Conservation (phyloP, 1,140 invertebrate genomes). For the Metopolophium dirhodum region DNA sequence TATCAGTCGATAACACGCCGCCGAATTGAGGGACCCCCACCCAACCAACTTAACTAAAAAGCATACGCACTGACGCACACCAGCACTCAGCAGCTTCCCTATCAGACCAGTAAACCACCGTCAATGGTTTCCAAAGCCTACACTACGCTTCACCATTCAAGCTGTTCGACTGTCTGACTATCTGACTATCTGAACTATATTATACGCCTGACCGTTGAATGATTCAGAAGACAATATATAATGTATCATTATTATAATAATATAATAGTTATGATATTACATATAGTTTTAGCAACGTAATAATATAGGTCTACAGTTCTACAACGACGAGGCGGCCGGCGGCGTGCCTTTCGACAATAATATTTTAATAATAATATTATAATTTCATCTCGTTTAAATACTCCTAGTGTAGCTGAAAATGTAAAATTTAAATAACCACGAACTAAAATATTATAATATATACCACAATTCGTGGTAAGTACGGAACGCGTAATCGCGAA, state of each 20-base stretch:
- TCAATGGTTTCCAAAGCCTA: neutral
- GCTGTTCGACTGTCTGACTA: neutral
- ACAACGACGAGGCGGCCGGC: too few relatives aligned
- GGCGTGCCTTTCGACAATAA: neutral
- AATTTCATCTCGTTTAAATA: neutral
- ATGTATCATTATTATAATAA: neutral
- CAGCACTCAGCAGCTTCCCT: neutral
- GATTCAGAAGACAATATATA: neutral
- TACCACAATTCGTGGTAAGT: neutral
- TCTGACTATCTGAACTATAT: neutral
- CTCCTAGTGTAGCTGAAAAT: neutral
- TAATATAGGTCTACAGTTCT: neutral
- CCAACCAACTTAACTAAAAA: neutral
- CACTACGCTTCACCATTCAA: neutral
- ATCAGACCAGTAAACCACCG: neutral
- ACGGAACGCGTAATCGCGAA: neutral
- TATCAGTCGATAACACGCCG: slow-evolving; percentile 46
- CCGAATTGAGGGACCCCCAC: neutral
- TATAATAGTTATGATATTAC: neutral
- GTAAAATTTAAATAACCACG: neutral
- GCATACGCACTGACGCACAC: neutral
- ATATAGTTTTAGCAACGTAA: too few relatives aligned
- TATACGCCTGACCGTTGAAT: neutral
- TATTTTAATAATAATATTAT: neutral
- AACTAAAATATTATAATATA: neutral